Conservation (phyloP, 2,797 vertebrate genomes). For the Cynopterus sphinx region DNA sequence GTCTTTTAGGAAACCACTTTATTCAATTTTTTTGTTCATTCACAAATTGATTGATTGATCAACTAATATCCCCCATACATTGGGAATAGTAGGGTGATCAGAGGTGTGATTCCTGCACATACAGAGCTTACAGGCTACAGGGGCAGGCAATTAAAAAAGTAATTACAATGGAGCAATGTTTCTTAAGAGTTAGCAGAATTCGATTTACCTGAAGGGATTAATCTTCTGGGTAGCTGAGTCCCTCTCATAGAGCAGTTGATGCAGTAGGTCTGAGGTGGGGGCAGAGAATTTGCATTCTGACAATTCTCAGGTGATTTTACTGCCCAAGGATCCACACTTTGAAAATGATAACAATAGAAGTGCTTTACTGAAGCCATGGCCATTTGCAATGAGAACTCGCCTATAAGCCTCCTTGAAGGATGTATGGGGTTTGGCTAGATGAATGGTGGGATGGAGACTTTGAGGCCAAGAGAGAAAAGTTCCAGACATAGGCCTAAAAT, state of each 20-base stretch:
- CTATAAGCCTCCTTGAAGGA: not conserved
- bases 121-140: not conserved
- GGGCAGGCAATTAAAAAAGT: not conserved
- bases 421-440: not conserved
- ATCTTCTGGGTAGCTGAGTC: not conserved
- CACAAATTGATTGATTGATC: not conserved
- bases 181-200: not conserved
- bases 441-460: not conserved
- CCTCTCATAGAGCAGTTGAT: rapidly evolving
- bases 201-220: not conserved
- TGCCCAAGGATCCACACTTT: not conserved
- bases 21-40: not conserved
- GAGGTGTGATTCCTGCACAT: not conserved
- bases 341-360: not conserved
- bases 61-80: not conserved
- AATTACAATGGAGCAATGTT: not conserved
- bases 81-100: rapidly evolving
- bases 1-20: not conserved
- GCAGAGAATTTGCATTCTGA: not conserved
- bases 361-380: not conserved
- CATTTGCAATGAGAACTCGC: not conserved
- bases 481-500: not conserved
- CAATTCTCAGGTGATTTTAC: not conserved
- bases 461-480: rapidly evolving
- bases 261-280: not conserved